Conservation (phyloP, 92 coral and sea anemone genomes). For the Heliopora coerulea region DNA sequence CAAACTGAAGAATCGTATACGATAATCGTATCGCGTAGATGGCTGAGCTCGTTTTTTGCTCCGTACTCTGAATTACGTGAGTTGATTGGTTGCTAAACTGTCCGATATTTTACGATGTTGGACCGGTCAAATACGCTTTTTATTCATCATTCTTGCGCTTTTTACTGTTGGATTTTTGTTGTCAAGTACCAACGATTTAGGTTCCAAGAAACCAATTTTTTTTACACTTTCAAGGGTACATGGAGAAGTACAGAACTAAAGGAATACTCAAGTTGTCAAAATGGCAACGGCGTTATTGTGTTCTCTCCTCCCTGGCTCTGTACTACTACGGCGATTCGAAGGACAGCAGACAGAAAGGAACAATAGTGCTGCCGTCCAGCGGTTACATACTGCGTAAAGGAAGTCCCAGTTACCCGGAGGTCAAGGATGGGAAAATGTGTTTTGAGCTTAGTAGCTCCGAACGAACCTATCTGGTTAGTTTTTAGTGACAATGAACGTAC, state of each 20-base stretch:
- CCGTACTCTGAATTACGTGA: too few relatives aligned
- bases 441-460: constrained; percentile 39
- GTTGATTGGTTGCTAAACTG: too few relatives aligned
- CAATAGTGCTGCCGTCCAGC: constrained; percentile 63
- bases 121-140: too few relatives aligned
- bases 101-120: too few relatives aligned
- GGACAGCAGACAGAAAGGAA: constrained; percentile 68
- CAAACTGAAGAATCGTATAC: too few relatives aligned
- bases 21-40: too few relatives aligned
- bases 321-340: constrained; percentile 69
- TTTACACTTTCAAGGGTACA: constrained; percentile 49
- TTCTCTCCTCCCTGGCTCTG: constrained; percentile 66
- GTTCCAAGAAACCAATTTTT: too few relatives aligned
- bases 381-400: constrained; percentile 51
- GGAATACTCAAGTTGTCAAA: constrained; percentile 67
- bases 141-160: too few relatives aligned
- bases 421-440: constrained; percentile 20
- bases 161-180: too few relatives aligned
- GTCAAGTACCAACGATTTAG: too few relatives aligned
- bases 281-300: constrained; percentile 83
- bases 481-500: too few relatives aligned
- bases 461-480: constrained; percentile 72
- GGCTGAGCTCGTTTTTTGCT: too few relatives aligned
- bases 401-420: constrained; percentile 25
- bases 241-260: constrained; percentile 69